Evolutionary conservation across 2,888 invertebrate species (phyloP), one percentile per base, ranked within the genome.

Genomic region (Callosobruchus maculatus): DNA sequence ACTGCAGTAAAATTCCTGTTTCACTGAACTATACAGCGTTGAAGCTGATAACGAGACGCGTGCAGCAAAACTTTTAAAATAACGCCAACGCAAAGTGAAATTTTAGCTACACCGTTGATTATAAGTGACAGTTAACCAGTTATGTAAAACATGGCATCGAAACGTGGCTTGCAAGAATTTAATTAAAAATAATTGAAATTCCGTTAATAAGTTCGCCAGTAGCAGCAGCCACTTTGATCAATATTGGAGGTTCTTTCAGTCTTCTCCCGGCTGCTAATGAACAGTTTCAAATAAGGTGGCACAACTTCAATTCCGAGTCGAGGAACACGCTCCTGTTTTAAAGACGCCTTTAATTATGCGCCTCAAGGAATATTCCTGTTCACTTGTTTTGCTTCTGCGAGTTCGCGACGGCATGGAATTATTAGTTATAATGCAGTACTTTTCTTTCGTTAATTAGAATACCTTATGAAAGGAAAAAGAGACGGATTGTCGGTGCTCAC

Each of bases 251-350:
- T 74, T 77, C 78, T 78, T 70, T 72, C 67, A 74, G 73, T 74
- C 70, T 71, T 68, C 71, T 69, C 74, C 20, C 78, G 73, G 74
- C 68, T 71, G 74, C 76, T 74, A 74, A 76, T 74, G 75, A 73
- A 77, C 77, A 75, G 77, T 78, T 73, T 70, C 71, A 76, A 76
- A 76, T 76, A 75, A 76, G 74, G 77, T 77, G 75, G 74, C 70
- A 78, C 76, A 76, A 77, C 74, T 81, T 80, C 80, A 80, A 81
- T 81, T 81, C 80, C 80, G 75, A 76, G 72, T 70, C 76, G 71
- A 74, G 72, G 72, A 74, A 74, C 74, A 74, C 70, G 70, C 49
- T 74, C 21, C 22, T 71, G 70, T 73, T 70, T 73, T 67, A 73
- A 74, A 72, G 74, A 77, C 78, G 77, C 75, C 78, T 79, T 78